A percentile compares a stretch with the other conserved stretches of the same genome.
phyloP scores from a whole-genome alignment of 2,888 invertebrate species.

The Platycheirus rosarum region DNA sequence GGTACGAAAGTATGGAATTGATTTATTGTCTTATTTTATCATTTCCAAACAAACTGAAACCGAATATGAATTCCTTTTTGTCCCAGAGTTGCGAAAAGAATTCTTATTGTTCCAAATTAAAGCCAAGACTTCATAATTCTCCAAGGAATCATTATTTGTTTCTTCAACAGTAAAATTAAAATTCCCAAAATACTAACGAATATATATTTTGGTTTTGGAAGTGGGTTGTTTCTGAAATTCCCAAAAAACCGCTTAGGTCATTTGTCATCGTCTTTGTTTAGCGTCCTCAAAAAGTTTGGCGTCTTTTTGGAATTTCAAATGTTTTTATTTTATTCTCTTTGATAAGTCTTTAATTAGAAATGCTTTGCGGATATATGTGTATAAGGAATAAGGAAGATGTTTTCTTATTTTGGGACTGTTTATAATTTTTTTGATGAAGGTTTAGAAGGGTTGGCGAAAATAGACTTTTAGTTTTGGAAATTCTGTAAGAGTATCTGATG shows the following conservation, averaged over 20 bases:
- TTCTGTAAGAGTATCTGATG: no score
- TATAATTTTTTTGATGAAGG: background rate
- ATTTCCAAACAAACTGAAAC: background rate
- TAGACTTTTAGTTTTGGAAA: background rate
- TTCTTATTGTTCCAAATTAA: constrained; percentile 9
- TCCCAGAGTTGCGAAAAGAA: constrained; percentile 16
- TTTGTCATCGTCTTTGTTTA: constrained; percentile 53
- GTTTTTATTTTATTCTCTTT: background rate
- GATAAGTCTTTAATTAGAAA: constrained; percentile 52
- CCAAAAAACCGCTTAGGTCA: constrained; percentile 33
- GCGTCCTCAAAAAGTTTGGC: constrained; percentile 42
- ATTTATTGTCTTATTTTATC: constrained; percentile 2
- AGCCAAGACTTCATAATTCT: constrained; percentile 27
- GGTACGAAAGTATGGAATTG: constrained; percentile 10
- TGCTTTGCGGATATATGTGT: constrained; percentile 7
- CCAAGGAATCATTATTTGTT: no score
- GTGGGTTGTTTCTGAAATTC: background rate
- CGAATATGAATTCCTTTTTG: background rate
- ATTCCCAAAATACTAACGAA: constrained; percentile 54
- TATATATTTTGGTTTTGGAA: constrained; percentile 15
- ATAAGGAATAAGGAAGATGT: background rate
- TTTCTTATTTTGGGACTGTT: background rate
- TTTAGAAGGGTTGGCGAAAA: background rate
- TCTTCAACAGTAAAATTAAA: no score
- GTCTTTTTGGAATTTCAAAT: constrained; percentile 37